Conservation (phyloP, 2,888 invertebrate species). For the Drosophila anomalata region DNA sequence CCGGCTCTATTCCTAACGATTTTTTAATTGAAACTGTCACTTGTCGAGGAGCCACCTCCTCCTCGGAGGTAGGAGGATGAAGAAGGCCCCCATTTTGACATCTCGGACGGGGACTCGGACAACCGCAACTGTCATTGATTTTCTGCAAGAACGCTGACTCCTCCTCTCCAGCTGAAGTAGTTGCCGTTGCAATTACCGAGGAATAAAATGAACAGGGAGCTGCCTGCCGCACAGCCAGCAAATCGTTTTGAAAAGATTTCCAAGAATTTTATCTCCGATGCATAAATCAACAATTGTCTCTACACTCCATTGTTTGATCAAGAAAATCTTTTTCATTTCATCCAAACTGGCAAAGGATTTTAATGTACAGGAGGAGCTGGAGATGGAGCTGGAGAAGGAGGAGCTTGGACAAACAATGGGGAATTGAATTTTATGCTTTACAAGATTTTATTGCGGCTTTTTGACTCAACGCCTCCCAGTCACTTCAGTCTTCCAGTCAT, state of each 20-base stretch:
- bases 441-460: conserved; percentile 72
- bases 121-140: conserved; percentile 60
- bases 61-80: conserved; percentile 1
- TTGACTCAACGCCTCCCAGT: conserved; percentile 47
- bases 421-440: conserved; percentile 70
- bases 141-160: conserved; percentile 72
- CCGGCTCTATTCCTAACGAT: conserved; percentile 33
- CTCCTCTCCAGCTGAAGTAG: conserved; percentile 42
- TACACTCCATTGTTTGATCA: conserved; percentile 60
- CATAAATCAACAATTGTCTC: conserved; percentile 68
- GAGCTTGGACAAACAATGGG: conserved; percentile 48
- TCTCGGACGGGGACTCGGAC: conserved; percentile 39
- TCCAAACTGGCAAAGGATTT: conserved; percentile 12
- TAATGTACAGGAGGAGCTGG: not conserved
- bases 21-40: conserved; percentile 77
- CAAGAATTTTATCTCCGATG: conserved; percentile 63
- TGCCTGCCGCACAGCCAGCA: conserved; percentile 20
- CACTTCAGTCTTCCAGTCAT: not conserved
- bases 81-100: not conserved
- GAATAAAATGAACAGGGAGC: conserved; percentile 27
- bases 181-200: conserved; percentile 38
- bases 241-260: conserved; percentile 48
- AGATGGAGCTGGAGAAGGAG: not conserved
- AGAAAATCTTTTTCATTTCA: conserved; percentile 63
- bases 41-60: conserved; percentile 51